phyloP scores from a whole-genome alignment of 1,140 invertebrate genomes.

The Penaeus indicus region DNA sequence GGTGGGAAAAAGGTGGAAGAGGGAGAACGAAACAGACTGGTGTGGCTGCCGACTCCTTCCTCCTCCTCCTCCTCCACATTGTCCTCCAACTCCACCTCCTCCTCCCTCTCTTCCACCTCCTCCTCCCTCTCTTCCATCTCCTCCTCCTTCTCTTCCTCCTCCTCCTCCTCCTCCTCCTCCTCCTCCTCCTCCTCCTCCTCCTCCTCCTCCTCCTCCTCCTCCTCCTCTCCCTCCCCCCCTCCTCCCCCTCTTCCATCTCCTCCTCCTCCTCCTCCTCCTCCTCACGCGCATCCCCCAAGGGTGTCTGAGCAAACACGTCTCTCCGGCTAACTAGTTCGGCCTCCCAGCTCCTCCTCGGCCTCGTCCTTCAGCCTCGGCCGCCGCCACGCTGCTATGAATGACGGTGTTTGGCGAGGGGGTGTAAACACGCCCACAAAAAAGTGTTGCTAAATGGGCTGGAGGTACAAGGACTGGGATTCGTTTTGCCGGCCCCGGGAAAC shows the following conservation, averaged over 20 bases:
- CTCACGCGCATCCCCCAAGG: too few relatives aligned
- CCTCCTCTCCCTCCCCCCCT: not conserved
- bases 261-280: not conserved
- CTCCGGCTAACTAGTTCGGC: too few relatives aligned
- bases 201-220: not conserved
- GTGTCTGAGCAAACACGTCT: not conserved
- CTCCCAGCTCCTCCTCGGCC: constrained; percentile 6
- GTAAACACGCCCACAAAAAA: too few relatives aligned
- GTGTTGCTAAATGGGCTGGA: too few relatives aligned
- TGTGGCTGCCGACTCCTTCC: not conserved
- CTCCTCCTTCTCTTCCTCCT: not conserved
- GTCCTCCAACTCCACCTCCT: not conserved
- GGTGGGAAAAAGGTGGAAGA: not conserved
- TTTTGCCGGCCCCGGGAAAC: not conserved
- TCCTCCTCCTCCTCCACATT: not conserved
- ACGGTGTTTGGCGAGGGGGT: too few relatives aligned
- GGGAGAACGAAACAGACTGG: not conserved
- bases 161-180: not conserved
- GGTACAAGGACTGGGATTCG: not conserved
- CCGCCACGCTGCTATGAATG: not conserved
- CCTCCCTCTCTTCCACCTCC: not conserved
- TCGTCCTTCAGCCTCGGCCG: constrained; percentile 22
- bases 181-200: not conserved
- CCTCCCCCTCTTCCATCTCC: too few relatives aligned
- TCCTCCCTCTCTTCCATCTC: not conserved